These are phyloP conservation scores for Glossophaga mutica DNA, from an alignment of 2,797 vertebrate species.

Conservation along the genomic window DNA sequence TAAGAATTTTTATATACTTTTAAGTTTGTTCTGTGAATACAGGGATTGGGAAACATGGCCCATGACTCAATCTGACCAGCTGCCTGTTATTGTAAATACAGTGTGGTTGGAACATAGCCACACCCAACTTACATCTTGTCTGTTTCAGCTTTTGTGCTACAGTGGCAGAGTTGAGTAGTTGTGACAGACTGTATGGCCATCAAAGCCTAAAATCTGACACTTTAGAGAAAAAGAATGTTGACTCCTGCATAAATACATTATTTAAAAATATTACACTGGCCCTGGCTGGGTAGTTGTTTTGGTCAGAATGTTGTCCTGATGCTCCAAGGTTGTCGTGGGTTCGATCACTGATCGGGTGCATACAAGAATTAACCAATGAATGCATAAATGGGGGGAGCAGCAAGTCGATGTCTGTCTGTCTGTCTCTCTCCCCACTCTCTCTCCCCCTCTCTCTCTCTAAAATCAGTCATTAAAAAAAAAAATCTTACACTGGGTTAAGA, in stretches of 20 bases:
- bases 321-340: background rate
- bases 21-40: background rate
- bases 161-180: background rate
- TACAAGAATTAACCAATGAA: background rate
- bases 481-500: background rate
- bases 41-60: background rate
- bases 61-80: background rate
- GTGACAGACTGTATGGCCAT: background rate
- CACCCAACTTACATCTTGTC: background rate
- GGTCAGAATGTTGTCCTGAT: background rate
- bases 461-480: background rate
- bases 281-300: background rate
- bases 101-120: background rate
- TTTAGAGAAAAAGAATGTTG: background rate
- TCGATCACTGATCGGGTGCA: background rate
- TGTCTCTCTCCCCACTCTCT: too few relatives aligned
- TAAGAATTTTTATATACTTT: background rate
- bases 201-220: background rate
- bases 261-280: background rate
- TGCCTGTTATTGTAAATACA: background rate
- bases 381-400: background rate
- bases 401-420: background rate
- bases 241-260: background rate
- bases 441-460: background rate
- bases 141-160: background rate